Conservation (phyloP, 2,888 invertebrate genomes). For the Linnaemya tessellans region DNA sequence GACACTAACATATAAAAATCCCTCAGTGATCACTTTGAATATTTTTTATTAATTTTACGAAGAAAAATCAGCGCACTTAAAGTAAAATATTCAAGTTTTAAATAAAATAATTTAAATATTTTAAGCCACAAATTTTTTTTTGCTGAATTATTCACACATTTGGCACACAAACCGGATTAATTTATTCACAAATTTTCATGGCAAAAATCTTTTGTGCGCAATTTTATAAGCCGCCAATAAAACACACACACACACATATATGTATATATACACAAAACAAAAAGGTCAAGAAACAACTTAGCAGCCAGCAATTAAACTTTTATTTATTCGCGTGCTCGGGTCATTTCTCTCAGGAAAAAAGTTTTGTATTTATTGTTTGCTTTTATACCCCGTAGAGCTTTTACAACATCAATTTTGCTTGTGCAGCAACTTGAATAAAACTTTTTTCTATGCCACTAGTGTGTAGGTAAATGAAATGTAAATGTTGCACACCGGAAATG, state of each 20-base stretch:
- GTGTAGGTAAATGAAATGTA: not conserved
- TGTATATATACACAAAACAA: not conserved
- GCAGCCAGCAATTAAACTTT: slow-evolving; percentile 66
- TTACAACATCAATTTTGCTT: slow-evolving; percentile 37
- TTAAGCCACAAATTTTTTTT: no score
- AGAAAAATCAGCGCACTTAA: no score
- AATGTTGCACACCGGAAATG: slow-evolving; percentile 19
- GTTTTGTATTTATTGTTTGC: slow-evolving; percentile 46
- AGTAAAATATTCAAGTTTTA: no score
- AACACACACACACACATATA: not conserved
- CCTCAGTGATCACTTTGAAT: no score
- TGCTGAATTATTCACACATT: no score
- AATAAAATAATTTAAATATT: no score
- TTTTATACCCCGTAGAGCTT: slow-evolving; percentile 30
- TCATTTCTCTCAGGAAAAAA: slow-evolving; percentile 57
- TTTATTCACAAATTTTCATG: no score
- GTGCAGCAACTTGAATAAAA: slow-evolving; percentile 5
- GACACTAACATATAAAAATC: no score
- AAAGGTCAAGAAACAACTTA: slow-evolving; percentile 61
- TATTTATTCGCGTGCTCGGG: slow-evolving; percentile 65
- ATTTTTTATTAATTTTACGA: no score
- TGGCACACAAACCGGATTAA: no score
- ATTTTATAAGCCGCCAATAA: no score
- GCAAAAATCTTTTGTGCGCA: no score
- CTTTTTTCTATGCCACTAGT: not conserved